Percentiles rank a stretch among this genome's conserved stretches.
phyloP scores from a whole-genome alignment of 2,888 invertebrate genomes.

The Ophion obscuratus region DNA sequence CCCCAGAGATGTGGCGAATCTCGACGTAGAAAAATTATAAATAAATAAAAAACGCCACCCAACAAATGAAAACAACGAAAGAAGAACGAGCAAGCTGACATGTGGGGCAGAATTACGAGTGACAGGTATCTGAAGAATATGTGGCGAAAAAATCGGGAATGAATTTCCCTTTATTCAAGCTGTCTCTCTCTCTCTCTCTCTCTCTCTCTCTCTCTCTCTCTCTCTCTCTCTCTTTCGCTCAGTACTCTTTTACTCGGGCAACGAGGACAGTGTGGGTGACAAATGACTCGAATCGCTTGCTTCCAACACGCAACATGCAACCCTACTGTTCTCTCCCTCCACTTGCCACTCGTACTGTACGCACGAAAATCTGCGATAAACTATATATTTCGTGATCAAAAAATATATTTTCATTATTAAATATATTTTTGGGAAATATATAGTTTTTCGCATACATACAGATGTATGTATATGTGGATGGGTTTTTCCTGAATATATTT shows the following conservation, averaged over 20 bases:
- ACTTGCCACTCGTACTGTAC: conserved; percentile 29
- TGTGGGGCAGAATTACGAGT: conserved; percentile 38
- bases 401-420: background rate
- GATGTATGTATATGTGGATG: no score
- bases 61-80: conserved; percentile 1
- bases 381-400: background rate
- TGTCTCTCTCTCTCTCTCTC: background rate
- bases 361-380: conserved; percentile 17
- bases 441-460: no score
- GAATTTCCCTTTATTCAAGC: conserved; percentile 60
- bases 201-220: background rate
- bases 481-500: no score
- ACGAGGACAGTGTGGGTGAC: conserved; percentile 67
- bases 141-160: conserved; percentile 59
- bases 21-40: background rate
- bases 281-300: conserved; percentile 73
- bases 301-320: conserved; percentile 60
- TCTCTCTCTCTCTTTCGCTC: conserved; percentile 1
- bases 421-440: no score
- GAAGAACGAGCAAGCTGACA: background rate
- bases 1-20: background rate
- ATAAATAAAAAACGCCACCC: background rate
- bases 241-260: conserved; percentile 40
- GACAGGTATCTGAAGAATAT: conserved; percentile 42
- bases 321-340: conserved; percentile 3